Evolutionary conservation across 1,140 invertebrate species (phyloP).

Genomic region (Lepeophtheirus salmonis): DNA sequence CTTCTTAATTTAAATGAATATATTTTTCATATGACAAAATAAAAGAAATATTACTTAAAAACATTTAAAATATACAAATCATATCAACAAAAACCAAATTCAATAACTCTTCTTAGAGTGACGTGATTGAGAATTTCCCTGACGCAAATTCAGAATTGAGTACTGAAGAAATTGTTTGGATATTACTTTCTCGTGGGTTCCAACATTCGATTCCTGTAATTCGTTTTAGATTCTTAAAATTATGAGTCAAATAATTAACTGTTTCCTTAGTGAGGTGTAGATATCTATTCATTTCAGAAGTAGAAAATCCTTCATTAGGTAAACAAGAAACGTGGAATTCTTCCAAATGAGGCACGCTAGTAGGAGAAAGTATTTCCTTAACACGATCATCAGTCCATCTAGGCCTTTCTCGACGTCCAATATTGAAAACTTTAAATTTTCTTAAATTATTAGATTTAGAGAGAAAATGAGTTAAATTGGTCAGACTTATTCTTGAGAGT

Average conservation of each 20-base stretch:
- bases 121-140: constrained; percentile 5
- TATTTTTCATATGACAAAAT: background rate
- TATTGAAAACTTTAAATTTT: constrained; percentile 9
- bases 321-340: constrained; percentile 12
- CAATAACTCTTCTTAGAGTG: constrained; percentile 1
- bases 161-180: background rate
- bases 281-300: constrained; percentile 1
- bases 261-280: constrained; percentile 12
- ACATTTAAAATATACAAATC: background rate
- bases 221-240: background rate
- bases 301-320: constrained; percentile 9
- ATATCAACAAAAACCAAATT: no score
- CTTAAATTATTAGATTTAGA: constrained; percentile 1
- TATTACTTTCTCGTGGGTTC: background rate
- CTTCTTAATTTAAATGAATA: no score
- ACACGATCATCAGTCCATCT: constrained; percentile 11
- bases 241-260: constrained; percentile 9
- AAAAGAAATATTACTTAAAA: background rate
- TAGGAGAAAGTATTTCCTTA: background rate
- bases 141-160: background rate
- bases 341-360: background rate
- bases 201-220: constrained; percentile 9
- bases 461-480: constrained; percentile 9
- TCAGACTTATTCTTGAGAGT: constrained; percentile 11
- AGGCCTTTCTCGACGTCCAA: constrained; percentile 8